Conservation (phyloP, 2,797 vertebrate genomes). For the Strix occidentalis region DNA sequence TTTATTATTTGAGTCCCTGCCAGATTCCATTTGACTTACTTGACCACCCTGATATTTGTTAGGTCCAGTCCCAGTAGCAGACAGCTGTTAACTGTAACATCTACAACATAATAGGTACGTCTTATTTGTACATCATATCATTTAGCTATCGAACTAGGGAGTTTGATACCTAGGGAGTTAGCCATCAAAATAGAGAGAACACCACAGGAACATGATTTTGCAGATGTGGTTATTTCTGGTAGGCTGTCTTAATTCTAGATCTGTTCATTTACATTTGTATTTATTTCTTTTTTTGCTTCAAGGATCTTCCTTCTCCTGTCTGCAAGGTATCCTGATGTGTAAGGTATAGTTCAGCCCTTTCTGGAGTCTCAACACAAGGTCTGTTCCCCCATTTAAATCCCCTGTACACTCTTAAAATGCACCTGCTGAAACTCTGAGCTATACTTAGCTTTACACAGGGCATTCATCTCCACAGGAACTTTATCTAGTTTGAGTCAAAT, state of each 20-base stretch:
- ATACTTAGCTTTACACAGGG: neutral
- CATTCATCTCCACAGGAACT: neutral
- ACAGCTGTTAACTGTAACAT: neutral
- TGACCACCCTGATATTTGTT: neutral
- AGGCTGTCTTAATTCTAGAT: neutral
- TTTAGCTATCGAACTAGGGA: neutral
- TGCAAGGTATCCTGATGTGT: neutral
- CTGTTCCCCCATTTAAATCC: neutral
- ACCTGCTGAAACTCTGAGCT: neutral
- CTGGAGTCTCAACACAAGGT: neutral
- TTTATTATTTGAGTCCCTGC: neutral
- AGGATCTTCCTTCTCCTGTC: neutral
- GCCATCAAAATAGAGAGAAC: neutral
- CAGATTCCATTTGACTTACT: neutral
- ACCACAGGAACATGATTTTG: neutral
- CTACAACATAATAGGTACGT: neutral
- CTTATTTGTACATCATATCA: neutral
- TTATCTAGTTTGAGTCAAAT: neutral
- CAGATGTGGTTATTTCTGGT: neutral
- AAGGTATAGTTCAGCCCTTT: neutral
- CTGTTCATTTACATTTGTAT: neutral
- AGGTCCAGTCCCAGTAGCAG: neutral
- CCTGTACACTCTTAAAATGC: neutral
- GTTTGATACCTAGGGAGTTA: neutral
- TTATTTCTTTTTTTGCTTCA: neutral